These are phyloP conservation scores for Netelia virgata DNA, from an alignment of 2,888 invertebrate species.

Conservation along the genomic window DNA sequence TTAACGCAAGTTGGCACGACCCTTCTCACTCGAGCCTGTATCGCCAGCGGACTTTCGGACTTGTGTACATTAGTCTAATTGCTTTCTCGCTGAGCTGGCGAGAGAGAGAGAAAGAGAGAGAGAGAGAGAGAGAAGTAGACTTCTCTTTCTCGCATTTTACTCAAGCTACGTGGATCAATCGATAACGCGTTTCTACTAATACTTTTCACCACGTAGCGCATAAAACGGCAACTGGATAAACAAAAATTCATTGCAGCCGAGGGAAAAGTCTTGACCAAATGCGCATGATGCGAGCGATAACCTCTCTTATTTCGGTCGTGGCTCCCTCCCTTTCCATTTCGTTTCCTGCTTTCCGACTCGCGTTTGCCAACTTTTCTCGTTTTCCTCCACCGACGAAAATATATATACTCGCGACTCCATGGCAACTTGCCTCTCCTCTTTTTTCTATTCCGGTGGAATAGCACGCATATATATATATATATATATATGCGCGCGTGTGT, in stretches of 20 bases:
- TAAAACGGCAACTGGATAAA: conserved; percentile 1
- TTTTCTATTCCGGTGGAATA: background rate
- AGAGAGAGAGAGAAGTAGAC: background rate
- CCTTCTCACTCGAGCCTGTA: conserved; percentile 4
- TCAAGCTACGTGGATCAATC: conserved; percentile 30
- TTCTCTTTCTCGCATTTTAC: background rate
- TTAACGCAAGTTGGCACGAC: conserved; percentile 18
- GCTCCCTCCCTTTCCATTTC: conserved; percentile 4
- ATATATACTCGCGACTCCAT: conserved; percentile 47
- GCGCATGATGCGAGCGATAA: conserved; percentile 9
- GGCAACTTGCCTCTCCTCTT: background rate
- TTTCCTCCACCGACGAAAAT: conserved; percentile 34
- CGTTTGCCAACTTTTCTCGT: conserved; percentile 45
- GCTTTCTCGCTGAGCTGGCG: conserved; percentile 35
- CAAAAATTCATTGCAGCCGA: conserved; percentile 3
- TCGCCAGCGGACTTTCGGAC: conserved; percentile 35
- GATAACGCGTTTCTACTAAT: background rate
- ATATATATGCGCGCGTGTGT: no score
- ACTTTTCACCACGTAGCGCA: background rate
- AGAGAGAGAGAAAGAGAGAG: conserved; percentile 19
- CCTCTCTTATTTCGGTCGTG: background rate
- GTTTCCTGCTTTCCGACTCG: conserved; percentile 27
- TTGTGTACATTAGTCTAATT: conserved; percentile 58
- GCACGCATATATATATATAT: no score
- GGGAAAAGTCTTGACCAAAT: background rate